Base-by-base conservation (phyloP, 1,140 invertebrate genomes). In the Forficula auricularia region DNA sequence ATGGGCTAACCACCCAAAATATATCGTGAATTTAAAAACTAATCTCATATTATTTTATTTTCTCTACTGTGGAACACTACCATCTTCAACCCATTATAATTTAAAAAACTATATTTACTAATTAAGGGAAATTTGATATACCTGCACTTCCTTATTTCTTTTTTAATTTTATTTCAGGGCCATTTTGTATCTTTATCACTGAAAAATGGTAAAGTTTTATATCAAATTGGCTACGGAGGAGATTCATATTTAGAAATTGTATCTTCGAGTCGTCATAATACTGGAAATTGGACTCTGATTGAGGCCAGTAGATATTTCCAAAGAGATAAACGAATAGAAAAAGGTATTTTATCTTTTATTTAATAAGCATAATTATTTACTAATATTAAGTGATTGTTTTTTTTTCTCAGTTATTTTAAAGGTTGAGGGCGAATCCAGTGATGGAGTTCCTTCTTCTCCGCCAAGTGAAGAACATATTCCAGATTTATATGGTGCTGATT, bases 161-260 rank as follows among this genome's bases (percentile, higher is more conserved):
- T 12, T 47, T 36, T 12, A 32, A 19, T 15, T 19, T 22, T 39
- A 43, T 58, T 60, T 43, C 55, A 84, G 77, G 76, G 80, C 52
- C 79, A 82, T 47, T 80, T 77, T 49, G 70, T 89, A 34, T 79
- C 80, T 40, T 64, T 94, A 31, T 75, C 73, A 47, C 56, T 94
- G 37, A 66, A 73, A 32, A 71, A 77, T 35, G 88, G 86, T 12
- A 68, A 71, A 44, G 69, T 94, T 12, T 67, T 82, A 15, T 79
- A 88, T 52, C 64, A 74, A 42, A 75, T 88, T 18, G 68, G 75
- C 36, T 84, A 85, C 52, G 70, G 65, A 43, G 68, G 66, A 13
- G 68, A 75, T 43, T 65, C 70, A 3, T 67, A 58, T 43, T 61
- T 81, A 42, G 68, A 75, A 49, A 74, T 86, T 47, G 68, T 67